A percentile compares a stretch with the other conserved stretches of the same genome.
These are phyloP conservation scores for Acanthoscelides obtectus DNA, from an alignment of 2,888 invertebrate species.

Conservation along the genomic window DNA sequence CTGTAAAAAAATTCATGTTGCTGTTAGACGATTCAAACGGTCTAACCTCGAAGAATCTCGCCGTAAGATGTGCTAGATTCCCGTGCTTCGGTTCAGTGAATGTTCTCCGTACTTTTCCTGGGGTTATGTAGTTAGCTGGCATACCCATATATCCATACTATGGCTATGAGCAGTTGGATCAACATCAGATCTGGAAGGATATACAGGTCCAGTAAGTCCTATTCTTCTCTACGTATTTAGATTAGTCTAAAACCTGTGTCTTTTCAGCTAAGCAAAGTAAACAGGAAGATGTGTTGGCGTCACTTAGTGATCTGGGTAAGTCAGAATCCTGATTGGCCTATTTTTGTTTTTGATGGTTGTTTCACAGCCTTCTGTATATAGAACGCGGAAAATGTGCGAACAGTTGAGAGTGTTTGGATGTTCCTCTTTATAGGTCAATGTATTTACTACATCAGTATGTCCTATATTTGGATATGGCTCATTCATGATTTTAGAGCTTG, in stretches of 20 bases:
- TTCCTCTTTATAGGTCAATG: not conserved
- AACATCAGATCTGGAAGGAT: not conserved
- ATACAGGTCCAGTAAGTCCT: not conserved
- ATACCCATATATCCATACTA: not conserved
- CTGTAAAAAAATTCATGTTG: not conserved
- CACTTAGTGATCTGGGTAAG: constrained; percentile 29
- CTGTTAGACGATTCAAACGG: not conserved
- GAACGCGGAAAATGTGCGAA: not conserved
- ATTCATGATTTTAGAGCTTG: not conserved
- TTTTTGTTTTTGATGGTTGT: not conserved
- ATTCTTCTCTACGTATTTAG: not conserved
- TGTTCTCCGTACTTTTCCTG: not conserved
- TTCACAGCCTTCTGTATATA: not conserved
- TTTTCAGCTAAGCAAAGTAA: constrained; percentile 48
- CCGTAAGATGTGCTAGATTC: not conserved
- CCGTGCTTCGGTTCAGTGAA: not conserved
- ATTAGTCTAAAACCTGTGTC: not conserved
- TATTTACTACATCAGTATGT: not conserved
- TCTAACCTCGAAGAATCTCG: not conserved
- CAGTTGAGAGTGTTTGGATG: not conserved
- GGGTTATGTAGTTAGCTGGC: not conserved
- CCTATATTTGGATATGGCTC: not conserved
- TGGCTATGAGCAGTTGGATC: not conserved
- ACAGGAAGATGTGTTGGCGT: constrained; percentile 47
- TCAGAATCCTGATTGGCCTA: constrained; percentile 14